These are phyloP conservation scores for Phyllotreta striolata DNA, from an alignment of 2,888 invertebrate species.

Conservation along the genomic window DNA sequence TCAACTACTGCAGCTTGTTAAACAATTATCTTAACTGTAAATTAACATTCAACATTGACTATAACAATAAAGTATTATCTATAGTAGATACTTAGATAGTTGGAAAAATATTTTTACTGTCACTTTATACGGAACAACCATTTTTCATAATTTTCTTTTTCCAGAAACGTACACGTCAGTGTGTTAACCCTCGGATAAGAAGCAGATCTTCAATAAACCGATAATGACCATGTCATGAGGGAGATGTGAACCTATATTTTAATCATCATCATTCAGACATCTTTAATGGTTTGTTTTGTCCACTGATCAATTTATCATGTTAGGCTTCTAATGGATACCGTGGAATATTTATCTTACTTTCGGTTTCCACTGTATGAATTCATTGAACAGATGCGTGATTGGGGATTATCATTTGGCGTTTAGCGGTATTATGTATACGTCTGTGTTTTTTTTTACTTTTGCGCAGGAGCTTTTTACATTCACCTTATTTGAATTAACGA, in stretches of 20 bases:
- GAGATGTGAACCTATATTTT: conserved; percentile 55
- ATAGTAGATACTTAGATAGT: too few relatives aligned
- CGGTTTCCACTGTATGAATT: conserved; percentile 46
- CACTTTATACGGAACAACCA: conserved; percentile 26
- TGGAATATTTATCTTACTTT: conserved; percentile 53
- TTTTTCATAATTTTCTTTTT: conserved; percentile 20
- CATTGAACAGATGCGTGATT: conserved; percentile 43
- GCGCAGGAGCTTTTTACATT: too few relatives aligned
- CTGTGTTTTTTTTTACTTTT: too few relatives aligned
- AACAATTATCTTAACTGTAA: too few relatives aligned
- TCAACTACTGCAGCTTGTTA: too few relatives aligned
- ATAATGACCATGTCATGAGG: conserved; percentile 57
- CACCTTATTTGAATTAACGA: too few relatives aligned
- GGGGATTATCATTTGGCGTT: conserved; percentile 10
- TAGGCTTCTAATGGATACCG: conserved; percentile 56
- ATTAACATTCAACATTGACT: too few relatives aligned
- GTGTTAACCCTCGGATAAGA: conserved; percentile 48
- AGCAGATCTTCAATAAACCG: conserved; percentile 53
- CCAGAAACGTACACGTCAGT: conserved; percentile 37
- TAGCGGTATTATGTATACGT: conserved; percentile 1
- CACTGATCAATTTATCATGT: conserved; percentile 59
- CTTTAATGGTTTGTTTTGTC: conserved; percentile 61
- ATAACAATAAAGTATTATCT: too few relatives aligned
- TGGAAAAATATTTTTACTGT: neutral
- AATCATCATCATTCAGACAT: conserved; percentile 62